These are phyloP conservation scores for Troides oblongomaculatus DNA, from an alignment of 2,888 invertebrate genomes.

Conservation along the genomic window DNA sequence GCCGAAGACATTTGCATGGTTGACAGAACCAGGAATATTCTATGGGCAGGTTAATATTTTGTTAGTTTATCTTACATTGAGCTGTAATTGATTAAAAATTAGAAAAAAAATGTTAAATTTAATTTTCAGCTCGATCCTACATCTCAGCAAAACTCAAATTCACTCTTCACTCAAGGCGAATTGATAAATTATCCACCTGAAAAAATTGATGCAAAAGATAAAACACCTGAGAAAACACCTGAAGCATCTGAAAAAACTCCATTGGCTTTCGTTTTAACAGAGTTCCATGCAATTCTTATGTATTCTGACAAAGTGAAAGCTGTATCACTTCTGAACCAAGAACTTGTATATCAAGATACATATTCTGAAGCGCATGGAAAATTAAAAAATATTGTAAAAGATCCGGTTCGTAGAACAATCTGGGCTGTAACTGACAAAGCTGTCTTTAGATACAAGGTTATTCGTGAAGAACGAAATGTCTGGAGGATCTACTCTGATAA, in stretches of 20 bases:
- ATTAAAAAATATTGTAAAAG: slow-evolving; percentile 89
- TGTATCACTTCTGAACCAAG: slow-evolving; percentile 90
- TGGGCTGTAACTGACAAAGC: slow-evolving; percentile 93
- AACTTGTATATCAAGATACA: slow-evolving; percentile 91
- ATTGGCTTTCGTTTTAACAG: slow-evolving; percentile 89
- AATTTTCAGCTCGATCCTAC: slow-evolving; percentile 68
- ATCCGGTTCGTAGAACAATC: slow-evolving; percentile 87
- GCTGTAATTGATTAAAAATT: background rate
- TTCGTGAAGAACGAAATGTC: slow-evolving; percentile 90
- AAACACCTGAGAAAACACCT: slow-evolving; percentile 44
- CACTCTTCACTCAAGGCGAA: slow-evolving; percentile 69
- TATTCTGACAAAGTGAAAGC: slow-evolving; percentile 91
- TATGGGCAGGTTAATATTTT: slow-evolving; percentile 84
- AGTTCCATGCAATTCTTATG: slow-evolving; percentile 93
- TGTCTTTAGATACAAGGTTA: slow-evolving; percentile 91
- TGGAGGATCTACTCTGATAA: slow-evolving; percentile 94
- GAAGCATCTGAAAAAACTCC: slow-evolving; percentile 78
- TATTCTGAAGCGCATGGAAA: slow-evolving; percentile 90
- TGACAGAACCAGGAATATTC: slow-evolving; percentile 90
- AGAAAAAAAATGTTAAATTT: background rate
- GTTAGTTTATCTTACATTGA: background rate
- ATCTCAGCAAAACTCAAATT: slow-evolving; percentile 72
- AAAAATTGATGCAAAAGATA: slow-evolving; percentile 57
- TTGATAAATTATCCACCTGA: slow-evolving; percentile 64
- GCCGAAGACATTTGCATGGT: slow-evolving; percentile 92